These are phyloP conservation scores for Paracentrotus lividus DNA, from an alignment of 53 echinoderm and acorn worm species.

Conservation along the genomic window DNA sequence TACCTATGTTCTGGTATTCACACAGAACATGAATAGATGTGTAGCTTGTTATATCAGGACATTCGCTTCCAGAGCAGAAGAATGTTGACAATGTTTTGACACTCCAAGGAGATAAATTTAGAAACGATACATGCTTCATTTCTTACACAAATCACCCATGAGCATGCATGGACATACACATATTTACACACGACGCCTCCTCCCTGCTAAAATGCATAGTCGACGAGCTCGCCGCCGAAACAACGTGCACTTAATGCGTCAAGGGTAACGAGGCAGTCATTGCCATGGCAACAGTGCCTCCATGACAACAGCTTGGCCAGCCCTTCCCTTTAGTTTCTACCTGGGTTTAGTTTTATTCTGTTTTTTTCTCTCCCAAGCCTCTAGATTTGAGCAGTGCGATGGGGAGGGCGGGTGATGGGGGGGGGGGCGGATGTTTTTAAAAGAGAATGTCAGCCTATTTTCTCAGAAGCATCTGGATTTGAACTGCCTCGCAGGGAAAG, in stretches of 20 bases:
- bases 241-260: constrained; percentile 62
- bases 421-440: neutral
- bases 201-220: neutral
- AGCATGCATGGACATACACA: neutral
- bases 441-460: constrained; percentile 10
- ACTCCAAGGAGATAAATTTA: neutral
- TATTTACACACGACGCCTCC: neutral
- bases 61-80: neutral
- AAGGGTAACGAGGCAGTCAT: constrained; percentile 65
- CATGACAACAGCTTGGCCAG: constrained; percentile 60
- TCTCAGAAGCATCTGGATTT: too few relatives aligned
- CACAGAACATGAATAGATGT: neutral
- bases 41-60: neutral
- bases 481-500: too few relatives aligned
- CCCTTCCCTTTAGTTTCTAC: constrained; percentile 14
- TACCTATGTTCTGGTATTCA: neutral
- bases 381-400: neutral
- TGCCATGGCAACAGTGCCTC: constrained; percentile 45
- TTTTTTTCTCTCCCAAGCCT: constrained; percentile 21
- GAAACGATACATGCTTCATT: neutral
- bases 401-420: neutral
- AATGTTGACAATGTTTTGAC: neutral
- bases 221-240: constrained; percentile 22
- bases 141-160: neutral
- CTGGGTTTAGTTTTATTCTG: neutral